Base-by-base conservation (phyloP, 92 coral and sea anemone species). In the Desmophyllum pertusum region DNA sequence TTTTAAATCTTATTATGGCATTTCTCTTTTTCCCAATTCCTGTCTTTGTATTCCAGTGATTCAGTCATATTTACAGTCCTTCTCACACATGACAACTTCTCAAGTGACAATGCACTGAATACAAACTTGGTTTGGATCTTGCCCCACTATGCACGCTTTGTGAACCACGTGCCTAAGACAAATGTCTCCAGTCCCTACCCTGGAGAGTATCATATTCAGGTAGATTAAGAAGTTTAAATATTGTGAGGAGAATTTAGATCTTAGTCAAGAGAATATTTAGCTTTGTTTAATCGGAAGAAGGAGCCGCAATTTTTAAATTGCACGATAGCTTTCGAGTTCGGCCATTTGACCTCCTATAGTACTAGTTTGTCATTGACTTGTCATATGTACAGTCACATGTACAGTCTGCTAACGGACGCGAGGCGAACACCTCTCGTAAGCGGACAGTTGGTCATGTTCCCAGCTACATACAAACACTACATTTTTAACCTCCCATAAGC, bases 161-260 rank as follows among this genome's bases (percentile, higher is more conserved):
- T 59, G 23, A 72, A 45, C 33, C 79, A 82, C 67, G 72, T 27
- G 21, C 86, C 79, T n/a, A 18, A 10, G 61, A 82, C 72, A 30
- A 57, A 73, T 5, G 63, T 72, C 71, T n/a, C 72, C 61, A 72
- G n/a, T 23, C 78, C 79, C 23, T 73, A 55, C 78, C 78, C 79
- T 18, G 86, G 86, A 73, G 79, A 82, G 59, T 73, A 55, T 42
- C 17, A 41, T 17, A 15, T 82, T 57, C 31, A 40, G 71, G 86
- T 82, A 38, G 30, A 73, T 23, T 10, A 0, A 19, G n/a, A 31
- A 66, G 1, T 15, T 50, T 13, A 50, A 21, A 21, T 21, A 13
- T 10, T 13, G 13, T 50, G 13, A 50, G 18, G 11, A 5, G 7
- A 50, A 21, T 3, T 21, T 50, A 13, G 10, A 46, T 46, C 15